Percentiles rank a stretch among this genome's conserved stretches.
These are phyloP conservation scores for Meliscaeva auricollis DNA, from an alignment of 2,888 invertebrate species.

Conservation along the genomic window DNA sequence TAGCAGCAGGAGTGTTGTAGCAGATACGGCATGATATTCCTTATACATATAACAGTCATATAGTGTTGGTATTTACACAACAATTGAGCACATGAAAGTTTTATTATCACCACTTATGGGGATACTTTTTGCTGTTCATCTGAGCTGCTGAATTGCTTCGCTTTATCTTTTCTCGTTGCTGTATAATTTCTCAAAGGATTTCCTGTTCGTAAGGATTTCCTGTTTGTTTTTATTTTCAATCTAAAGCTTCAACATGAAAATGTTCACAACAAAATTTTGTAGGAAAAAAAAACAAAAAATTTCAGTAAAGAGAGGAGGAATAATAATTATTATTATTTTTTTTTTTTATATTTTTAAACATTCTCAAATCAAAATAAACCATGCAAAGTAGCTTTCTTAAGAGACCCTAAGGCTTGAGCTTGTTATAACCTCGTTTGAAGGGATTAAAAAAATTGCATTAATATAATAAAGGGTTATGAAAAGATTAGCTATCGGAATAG, in stretches of 20 bases:
- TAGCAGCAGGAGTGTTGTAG: background rate
- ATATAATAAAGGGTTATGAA: no score
- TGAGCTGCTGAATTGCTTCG: constrained; percentile 38
- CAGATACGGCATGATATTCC: background rate
- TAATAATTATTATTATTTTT: no score
- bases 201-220: constrained; percentile 28
- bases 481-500: no score
- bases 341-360: no score
- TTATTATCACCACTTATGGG: constrained; percentile 68
- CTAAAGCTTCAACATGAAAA: background rate
- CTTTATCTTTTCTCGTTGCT: background rate
- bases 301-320: background rate
- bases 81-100: constrained; percentile 71
- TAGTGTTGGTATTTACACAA: constrained; percentile 49
- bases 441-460: no score
- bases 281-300: background rate
- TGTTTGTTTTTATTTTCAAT: background rate
- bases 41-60: constrained; percentile 4
- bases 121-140: constrained; percentile 56
- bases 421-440: no score
- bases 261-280: background rate
- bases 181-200: constrained; percentile 29
- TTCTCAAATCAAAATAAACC: no score
- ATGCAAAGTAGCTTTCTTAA: no score
- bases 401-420: no score